Evolutionary conservation across 2,797 vertebrate species (phyloP), one percentile per base, ranked within the genome.

Genomic region (Crenuchus spilurus): DNA sequence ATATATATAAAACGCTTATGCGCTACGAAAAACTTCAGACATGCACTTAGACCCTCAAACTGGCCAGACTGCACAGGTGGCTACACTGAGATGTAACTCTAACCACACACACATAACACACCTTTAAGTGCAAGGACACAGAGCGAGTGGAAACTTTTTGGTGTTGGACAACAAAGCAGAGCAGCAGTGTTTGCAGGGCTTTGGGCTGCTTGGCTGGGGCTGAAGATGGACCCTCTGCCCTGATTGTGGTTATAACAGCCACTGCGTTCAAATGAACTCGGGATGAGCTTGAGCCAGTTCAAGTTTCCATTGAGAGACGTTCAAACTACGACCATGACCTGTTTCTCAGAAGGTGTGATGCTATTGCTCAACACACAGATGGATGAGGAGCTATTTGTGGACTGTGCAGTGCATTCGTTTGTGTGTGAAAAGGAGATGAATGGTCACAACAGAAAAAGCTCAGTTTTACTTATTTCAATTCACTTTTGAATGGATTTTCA

Each of bases 191-290:
- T 46, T 33, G 33, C 49, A 63, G 72, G 54, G 48, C 70, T 55
- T 46, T 41, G 64, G 44, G 44, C 30, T n/a, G 52, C 76, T 26
- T 72, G 37, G n/a, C 37, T 39, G 75, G 35, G 48, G 63, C 54
- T 28, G 30, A 69, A 33, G 28, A 61, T 75, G 69, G 76, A 75
- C 48, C 63, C 58, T 39, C 46, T 60, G 52, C 63, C 69, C 75
- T 76, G 70, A 70, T 55, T 84, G 80, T 82, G 82, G 84, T 82
- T 76, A 55, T 54, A 82, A 84, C 81, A 74, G 82, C 80, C 81
- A 80, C 65, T 73, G 61, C 41, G 71, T 70, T 22, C 31, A 51
- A 63, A n/a, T 28, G 41, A 14, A 16, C 42, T 57, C 49, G 31
- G 70, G 41, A 68, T 72, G 49, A 76, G 28, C 57, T 49, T 6